Evolutionary conservation across 2,113 vertebrate genomes (phyloP).

Genomic region (Sinocyclocheilus maitianheensis): DNA sequence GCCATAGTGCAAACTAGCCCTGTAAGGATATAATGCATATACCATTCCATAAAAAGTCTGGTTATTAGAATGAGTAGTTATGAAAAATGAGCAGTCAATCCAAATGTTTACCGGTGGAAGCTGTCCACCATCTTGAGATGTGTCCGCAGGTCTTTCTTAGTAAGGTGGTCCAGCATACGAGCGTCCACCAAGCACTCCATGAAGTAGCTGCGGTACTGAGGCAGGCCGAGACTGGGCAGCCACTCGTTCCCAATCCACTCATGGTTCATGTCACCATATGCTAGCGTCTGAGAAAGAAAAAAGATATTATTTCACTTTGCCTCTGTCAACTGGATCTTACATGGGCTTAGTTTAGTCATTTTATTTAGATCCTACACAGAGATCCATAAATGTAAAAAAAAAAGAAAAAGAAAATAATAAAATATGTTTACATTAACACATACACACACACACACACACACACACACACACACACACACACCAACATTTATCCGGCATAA

Average conservation of each 20-base stretch:
- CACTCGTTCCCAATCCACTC: conserved; percentile 99
- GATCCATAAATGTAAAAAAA: too few relatives aligned
- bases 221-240: conserved; percentile 93
- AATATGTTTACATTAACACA: too few relatives aligned
- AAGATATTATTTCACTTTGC: background rate
- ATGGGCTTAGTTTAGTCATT: background rate
- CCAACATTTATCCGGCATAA: too few relatives aligned
- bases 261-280: conserved; percentile 97
- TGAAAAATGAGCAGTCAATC: background rate
- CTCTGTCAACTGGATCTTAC: background rate
- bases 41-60: background rate
- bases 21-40: conserved; percentile 59
- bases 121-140: conserved; percentile 99
- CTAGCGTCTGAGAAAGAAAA: conserved; percentile 81
- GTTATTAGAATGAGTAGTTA: background rate
- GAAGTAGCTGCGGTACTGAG: conserved; percentile 97
- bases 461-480: too few relatives aligned
- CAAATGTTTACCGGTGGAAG: conserved; percentile 86
- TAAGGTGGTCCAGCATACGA: conserved; percentile 95
- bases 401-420: too few relatives aligned
- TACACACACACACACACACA: too few relatives aligned
- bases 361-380: background rate
- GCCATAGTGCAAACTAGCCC: conserved; percentile 94
- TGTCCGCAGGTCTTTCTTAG: conserved; percentile 94
- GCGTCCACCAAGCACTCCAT: conserved; percentile 98